These are phyloP conservation scores for Hyles euphorbiae DNA, from an alignment of 1,140 invertebrate species.

Conservation along the genomic window DNA sequence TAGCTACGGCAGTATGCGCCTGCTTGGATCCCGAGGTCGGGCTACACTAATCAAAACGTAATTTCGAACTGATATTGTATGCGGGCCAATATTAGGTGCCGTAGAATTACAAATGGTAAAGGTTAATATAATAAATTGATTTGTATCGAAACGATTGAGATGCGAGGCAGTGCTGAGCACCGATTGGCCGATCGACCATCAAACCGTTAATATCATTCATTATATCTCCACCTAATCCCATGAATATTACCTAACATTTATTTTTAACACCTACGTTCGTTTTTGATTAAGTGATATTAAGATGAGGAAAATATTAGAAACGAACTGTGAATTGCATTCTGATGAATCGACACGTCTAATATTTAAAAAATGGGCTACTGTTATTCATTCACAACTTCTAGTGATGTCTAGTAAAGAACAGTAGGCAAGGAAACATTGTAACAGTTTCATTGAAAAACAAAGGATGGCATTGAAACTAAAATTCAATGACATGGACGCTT, in stretches of 20 bases:
- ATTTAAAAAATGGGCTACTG: no score
- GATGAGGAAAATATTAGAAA: no score
- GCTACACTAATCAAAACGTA: conserved; percentile 59
- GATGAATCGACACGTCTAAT: no score
- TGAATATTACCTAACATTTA: no score
- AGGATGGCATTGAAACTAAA: conserved; percentile 1
- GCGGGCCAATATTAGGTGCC: conserved; percentile 37
- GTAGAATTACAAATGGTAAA: conserved; percentile 31
- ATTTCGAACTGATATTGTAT: conserved; percentile 57
- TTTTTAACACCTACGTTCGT: no score
- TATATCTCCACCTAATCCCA: no score
- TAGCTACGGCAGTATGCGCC: conserved; percentile 41
- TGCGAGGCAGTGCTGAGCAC: not conserved
- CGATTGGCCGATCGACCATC: not conserved
- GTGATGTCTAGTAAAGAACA: no score
- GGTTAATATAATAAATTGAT: conserved; percentile 34
- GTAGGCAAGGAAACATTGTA: no score
- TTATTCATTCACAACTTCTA: no score
- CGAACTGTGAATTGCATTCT: no score
- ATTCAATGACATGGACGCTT: not conserved
- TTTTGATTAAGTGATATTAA: no score
- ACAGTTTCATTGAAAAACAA: not conserved
- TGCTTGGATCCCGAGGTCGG: conserved; percentile 38
- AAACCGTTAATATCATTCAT: not conserved
- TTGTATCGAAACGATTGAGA: conserved; percentile 15